Conservation (phyloP, 2,888 invertebrate species). For the Trichopoda pennipes region DNA sequence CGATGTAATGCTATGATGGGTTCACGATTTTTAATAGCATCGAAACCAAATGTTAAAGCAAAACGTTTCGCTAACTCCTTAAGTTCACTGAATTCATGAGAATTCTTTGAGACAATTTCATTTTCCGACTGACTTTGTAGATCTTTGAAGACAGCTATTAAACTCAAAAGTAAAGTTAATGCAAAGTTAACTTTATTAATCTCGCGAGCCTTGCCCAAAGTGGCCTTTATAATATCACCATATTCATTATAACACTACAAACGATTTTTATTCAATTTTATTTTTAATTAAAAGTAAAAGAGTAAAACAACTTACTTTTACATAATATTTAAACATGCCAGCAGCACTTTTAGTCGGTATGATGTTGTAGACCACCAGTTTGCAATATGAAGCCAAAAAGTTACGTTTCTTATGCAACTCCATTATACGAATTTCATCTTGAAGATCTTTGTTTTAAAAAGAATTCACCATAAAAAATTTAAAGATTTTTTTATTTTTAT, state of each 20-base stretch:
- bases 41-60: slow-evolving; percentile 97
- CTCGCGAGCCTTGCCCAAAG: slow-evolving; percentile 97
- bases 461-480: slow-evolving; percentile 67
- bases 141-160: slow-evolving; percentile 93
- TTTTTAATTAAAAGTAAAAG: neutral
- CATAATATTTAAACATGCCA: slow-evolving; percentile 98
- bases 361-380: slow-evolving; percentile 98
- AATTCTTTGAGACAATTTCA: slow-evolving; percentile 84
- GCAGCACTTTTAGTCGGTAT: slow-evolving; percentile 95
- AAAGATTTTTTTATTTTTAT: slow-evolving; percentile 61
- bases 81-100: slow-evolving; percentile 93
- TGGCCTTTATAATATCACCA: slow-evolving; percentile 98
- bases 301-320: slow-evolving; percentile 87
- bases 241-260: slow-evolving; percentile 96
- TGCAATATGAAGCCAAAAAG: slow-evolving; percentile 98
- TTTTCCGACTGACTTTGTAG: slow-evolving; percentile 82
- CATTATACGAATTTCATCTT: slow-evolving; percentile 98
- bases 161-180: slow-evolving; percentile 94
- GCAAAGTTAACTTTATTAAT: slow-evolving; percentile 98
- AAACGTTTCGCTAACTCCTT: slow-evolving; percentile 98
- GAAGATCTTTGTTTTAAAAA: slow-evolving; percentile 85
- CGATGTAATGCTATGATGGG: slow-evolving; percentile 97
- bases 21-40: slow-evolving; percentile 97
- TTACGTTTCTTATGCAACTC: slow-evolving; percentile 97
- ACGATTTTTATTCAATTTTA: slow-evolving; percentile 20